Evolutionary conservation across 2,113 vertebrate species (phyloP), one percentile per base, ranked within the genome.

Genomic region (Carassius gibelio): DNA sequence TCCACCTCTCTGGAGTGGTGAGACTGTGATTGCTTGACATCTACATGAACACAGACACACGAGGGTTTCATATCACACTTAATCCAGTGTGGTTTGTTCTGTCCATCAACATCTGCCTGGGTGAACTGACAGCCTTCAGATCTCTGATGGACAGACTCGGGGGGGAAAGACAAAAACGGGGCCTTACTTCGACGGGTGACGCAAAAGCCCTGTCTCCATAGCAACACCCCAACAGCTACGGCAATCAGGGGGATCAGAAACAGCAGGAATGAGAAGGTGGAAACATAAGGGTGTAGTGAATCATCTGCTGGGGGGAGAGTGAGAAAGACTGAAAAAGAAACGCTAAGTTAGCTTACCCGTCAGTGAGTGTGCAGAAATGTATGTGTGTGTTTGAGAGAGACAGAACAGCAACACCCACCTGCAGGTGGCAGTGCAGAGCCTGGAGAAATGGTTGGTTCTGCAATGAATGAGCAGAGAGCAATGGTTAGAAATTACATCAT

Each of bases 161-260:
- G 45, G 9, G 45, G 1, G 45, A 48, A 48, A 88, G 89, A 89
- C 3, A 30, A 82, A 91, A 88, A 88, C 83, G 88, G 93, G 91
- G 89, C 93, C 94, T 95, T 90, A 95, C 94, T 90, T 13, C 86
- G 92, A 87, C 88, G 86, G 88, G 91, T 90, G 91, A 92, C 92
- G 91, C 85, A 87, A 85, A 91, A 89, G 90, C 92, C 91, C 88
- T 87, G 93, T 95, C 91, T 93, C 94, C 94, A 94, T 94, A 95
- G 94, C 91, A 95, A 95, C 94, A 94, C 91, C 85, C 91, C 90
- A 84, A 89, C 90, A 89, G 90, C 89, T 82, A 85, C 88, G n/a
- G 93, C 91, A 93, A 91, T 89, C 91, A 93, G 86, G 91, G 93
- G 94, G 87, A 94, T 91, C 88, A 94, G 89, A 91, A 95, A 93